phyloP scores from a whole-genome alignment of 2,888 invertebrate genomes.

The Hirtodrosophila trivittata region DNA sequence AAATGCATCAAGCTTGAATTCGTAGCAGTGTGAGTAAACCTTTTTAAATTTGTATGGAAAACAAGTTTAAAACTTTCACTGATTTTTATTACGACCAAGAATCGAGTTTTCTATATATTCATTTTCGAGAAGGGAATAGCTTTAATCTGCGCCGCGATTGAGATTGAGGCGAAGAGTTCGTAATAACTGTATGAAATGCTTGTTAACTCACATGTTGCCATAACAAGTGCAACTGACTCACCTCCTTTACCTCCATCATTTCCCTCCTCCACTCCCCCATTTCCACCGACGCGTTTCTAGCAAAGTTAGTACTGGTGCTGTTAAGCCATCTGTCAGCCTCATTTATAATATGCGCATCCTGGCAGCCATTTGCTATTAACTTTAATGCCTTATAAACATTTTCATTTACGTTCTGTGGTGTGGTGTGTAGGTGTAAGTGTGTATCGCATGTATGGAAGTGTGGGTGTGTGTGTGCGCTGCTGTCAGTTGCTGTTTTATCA shows the following conservation, averaged over 20 bases:
- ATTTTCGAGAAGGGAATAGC: background rate
- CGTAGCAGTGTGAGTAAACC: no score
- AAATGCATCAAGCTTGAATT: no score
- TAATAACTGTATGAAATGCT: conserved; percentile 29
- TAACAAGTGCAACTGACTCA: conserved; percentile 30
- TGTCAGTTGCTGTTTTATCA: conserved; percentile 64
- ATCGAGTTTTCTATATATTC: no score
- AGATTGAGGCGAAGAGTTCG: conserved; percentile 19
- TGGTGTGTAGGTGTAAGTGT: conserved; percentile 1
- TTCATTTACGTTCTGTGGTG: conserved; percentile 26
- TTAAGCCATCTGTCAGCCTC: conserved; percentile 73
- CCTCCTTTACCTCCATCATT: background rate
- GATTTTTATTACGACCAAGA: no score
- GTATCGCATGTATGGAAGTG: conserved; percentile 15
- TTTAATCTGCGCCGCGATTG: conserved; percentile 35
- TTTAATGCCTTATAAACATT: conserved; percentile 66
- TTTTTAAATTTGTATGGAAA: no score
- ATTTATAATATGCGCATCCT: conserved; percentile 55
- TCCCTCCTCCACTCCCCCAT: background rate
- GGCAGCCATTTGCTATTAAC: conserved; percentile 69
- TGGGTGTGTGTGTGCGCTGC: conserved; percentile 8
- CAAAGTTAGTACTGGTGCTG: conserved; percentile 18
- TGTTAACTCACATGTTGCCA: conserved; percentile 39
- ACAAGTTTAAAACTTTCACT: no score
- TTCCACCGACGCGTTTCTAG: background rate